phyloP scores from a whole-genome alignment of 2,113 vertebrate genomes.

The Cephalopholis sonnerati region DNA sequence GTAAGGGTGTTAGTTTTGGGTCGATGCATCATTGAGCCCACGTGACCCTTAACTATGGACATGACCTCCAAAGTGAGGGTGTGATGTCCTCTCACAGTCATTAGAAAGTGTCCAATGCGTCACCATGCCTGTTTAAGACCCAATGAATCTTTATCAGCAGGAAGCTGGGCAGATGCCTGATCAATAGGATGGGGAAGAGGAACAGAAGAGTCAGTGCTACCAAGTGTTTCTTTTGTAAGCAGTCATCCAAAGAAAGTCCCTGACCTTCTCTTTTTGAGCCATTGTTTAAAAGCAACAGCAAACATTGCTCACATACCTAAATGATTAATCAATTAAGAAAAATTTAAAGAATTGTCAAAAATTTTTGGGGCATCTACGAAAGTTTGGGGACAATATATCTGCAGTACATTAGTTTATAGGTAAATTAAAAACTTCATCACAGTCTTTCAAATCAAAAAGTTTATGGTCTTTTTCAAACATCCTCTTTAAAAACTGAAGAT shows the following conservation, averaged over 20 bases:
- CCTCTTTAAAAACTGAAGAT: no score
- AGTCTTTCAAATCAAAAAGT: no score
- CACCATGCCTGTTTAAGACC: slow-evolving; percentile 28
- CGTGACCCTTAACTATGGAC: slow-evolving; percentile 22
- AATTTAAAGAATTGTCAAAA: no score
- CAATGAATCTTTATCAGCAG: slow-evolving; percentile 35
- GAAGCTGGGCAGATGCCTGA: slow-evolving; percentile 28
- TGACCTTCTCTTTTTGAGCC: background rate
- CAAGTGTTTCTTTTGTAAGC: slow-evolving; percentile 5
- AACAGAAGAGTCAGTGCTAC: background rate
- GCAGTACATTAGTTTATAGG: no score
- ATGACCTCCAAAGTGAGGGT: slow-evolving; percentile 29
- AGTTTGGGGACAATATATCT: no score
- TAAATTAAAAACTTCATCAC: no score
- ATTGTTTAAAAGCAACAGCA: background rate
- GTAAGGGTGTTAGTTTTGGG: slow-evolving; percentile 22
- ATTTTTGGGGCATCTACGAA: no score
- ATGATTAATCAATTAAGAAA: no score
- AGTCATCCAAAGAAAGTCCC: background rate
- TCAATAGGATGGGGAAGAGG: slow-evolving; percentile 24
- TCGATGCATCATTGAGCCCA: slow-evolving; percentile 44
- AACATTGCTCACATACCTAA: no score
- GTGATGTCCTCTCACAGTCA: slow-evolving; percentile 18
- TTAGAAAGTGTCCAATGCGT: slow-evolving; percentile 44
- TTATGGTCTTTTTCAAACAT: no score